Base-by-base conservation (phyloP, 2,797 vertebrate genomes). In the Coregonus sp. region DNA sequence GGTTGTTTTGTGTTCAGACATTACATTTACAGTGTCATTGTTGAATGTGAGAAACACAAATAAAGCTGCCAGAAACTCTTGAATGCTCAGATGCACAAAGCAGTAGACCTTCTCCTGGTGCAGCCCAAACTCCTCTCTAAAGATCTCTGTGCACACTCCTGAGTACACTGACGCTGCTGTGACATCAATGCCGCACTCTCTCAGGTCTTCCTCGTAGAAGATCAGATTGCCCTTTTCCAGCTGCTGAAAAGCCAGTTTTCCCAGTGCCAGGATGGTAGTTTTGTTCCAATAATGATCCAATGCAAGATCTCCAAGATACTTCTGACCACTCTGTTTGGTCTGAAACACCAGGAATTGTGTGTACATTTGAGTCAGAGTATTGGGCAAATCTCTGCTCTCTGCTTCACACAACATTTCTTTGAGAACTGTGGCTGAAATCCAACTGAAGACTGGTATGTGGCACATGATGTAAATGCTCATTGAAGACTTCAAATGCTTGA, bases 161-260 rank as follows among this genome's bases (percentile, higher is more conserved):
- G 68, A 70, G 18, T 40, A 70, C 37, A 70, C 37, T 11, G 70
- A 72, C 0, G 51, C 70, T 54, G 56, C 50, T 31, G 3, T 72
- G 70, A 54, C 70, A 72, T 72, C 50, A 29, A 72, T 72, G 70
- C 40, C 20, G 20, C 47, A 72, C 25, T 25, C 70, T 54, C 20
- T 54, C 12, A 72, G 50, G 50, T 72, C 70, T 5, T 52, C 50
- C 16, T 18, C 54, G 4, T 56, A 56, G 16, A 56, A 56, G 18
- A 5, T 56, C 69, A 71, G 18, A 15, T 54, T 52, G 47, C 20
- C 70, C 6, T 47, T 70, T 16, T 40, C 15, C 35, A 70, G 68
- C 15, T 70, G 68, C 9, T 50, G 33, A 47, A 70, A 72, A 18
- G 50, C 50, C 70, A 18, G 29, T 50, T 72, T 72, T 50, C 70